Base-by-base conservation (phyloP, 2,888 invertebrate genomes). In the Cheilosia pagana region DNA sequence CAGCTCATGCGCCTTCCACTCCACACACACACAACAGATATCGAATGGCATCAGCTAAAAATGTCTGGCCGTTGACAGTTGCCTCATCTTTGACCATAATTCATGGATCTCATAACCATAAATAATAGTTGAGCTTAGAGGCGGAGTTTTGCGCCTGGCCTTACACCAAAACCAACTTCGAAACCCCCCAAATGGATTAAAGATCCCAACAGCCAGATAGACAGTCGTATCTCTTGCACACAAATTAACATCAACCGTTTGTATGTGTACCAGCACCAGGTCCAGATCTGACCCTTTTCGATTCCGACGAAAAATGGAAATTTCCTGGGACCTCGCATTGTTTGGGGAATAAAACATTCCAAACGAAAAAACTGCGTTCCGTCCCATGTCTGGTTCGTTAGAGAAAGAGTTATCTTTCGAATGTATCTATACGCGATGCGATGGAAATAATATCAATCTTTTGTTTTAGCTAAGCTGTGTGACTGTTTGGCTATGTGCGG, bases 371-470 rank as follows among this genome's bases (percentile, higher is more conserved):
- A 35, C 43, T 52, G 57, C 63, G 50, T 50, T 55, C 41, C 28
- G 72, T 70, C 60, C 63, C 68, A 52, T 76, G 83, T 85, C 74
- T 75, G 83, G 81, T 85, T 85, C 85, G 85, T 85, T 85, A 85
- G 85, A 71, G 70, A 50, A 57, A 65, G 62, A 81, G 65, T 81
- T 85, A 85, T 85, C 85, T 81, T 25, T 39, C 28, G 71, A 55
- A 76, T 71, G 75, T 65, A 85, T 85, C 85, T 85, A 62, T 62
- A 52, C 74, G 55, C 35, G 48, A 68, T 70, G 50, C 63, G 55
- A 81, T 72, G 85, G 79, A 85, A 70, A 71, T 76, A 76, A 76
- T 71, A 85, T 85, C 85, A 85, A 81, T 85, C 85, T 85, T 85
- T 85, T 85, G 85, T 85, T 85, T 85, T 81, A 85, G 70, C 65